phyloP scores from a whole-genome alignment of 2,113 vertebrate species.

The Lagenorhynchus albirostris region DNA sequence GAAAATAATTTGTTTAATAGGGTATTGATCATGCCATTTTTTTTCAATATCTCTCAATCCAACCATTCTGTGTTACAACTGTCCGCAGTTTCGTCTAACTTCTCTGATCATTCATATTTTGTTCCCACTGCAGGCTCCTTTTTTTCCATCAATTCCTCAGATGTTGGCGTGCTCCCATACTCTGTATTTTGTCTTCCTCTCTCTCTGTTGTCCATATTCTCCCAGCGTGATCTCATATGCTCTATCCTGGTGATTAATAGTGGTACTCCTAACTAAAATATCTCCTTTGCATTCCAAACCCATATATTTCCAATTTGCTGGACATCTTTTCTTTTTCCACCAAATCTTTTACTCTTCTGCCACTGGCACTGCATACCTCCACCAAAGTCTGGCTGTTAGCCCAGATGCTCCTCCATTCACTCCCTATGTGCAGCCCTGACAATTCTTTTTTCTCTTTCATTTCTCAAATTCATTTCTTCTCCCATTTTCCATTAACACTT shows the following conservation, averaged over 20 bases:
- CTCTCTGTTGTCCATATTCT: not conserved
- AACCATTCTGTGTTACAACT: not conserved
- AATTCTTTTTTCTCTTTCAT: not conserved
- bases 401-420: not conserved
- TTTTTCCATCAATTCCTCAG: not conserved
- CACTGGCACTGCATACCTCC: rapidly evolving
- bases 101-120: not conserved
- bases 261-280: not conserved
- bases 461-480: not conserved
- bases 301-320: not conserved
- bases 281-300: not conserved
- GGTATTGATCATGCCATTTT: not conserved
- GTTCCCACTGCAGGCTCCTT: not conserved
- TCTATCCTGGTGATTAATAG: not conserved
- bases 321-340: not conserved
- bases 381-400: not conserved
- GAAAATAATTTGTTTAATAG: not conserved
- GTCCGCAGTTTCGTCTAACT: not conserved
- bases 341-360: not conserved
- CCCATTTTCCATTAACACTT: not conserved
- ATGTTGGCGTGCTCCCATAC: not conserved
- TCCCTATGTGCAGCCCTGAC: not conserved
- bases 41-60: not conserved
- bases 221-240: not conserved
- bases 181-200: not conserved